These are phyloP conservation scores for Pteropus rufus DNA, from an alignment of 2,797 vertebrate genomes.

Conservation along the genomic window DNA sequence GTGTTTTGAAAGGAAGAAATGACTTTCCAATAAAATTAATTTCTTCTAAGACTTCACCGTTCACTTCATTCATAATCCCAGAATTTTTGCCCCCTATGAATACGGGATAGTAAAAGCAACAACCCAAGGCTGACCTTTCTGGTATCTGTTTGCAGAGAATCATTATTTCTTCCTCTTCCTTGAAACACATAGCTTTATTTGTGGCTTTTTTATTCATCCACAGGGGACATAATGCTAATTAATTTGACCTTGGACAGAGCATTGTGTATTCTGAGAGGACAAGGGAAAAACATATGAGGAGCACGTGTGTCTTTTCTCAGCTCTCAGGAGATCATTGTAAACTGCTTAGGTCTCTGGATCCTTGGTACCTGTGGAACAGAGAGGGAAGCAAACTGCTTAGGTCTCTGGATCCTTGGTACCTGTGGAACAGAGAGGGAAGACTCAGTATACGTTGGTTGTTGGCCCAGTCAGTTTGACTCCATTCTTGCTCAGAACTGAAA, in stretches of 20 bases:
- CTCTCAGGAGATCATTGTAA: background rate
- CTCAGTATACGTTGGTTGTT: background rate
- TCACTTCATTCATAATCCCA: constrained; percentile 40
- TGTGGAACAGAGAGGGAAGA: too few species aligned
- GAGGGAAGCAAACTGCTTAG: background rate
- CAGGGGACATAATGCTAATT: background rate
- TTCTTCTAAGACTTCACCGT: constrained; percentile 47
- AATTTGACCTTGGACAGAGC: background rate
- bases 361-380: background rate
- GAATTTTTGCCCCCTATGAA: background rate
- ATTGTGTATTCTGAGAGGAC: background rate
- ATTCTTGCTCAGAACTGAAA: background rate
- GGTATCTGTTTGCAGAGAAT: constrained; percentile 20
- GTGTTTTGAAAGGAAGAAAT: constrained; percentile 51
- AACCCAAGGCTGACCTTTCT: background rate
- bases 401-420: background rate
- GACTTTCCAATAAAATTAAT: constrained; percentile 48
- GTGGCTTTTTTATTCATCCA: background rate
- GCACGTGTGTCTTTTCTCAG: background rate
- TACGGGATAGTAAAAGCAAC: constrained; percentile 26
- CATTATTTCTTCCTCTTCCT: constrained; percentile 40
- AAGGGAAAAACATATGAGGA: background rate
- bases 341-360: background rate
- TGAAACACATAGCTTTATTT: constrained; percentile 23
- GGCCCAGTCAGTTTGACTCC: background rate